Evolutionary conservation across 2,888 invertebrate genomes (phyloP), one percentile per base, ranked within the genome.

Genomic region (Caenorhabditis sp.): DNA sequence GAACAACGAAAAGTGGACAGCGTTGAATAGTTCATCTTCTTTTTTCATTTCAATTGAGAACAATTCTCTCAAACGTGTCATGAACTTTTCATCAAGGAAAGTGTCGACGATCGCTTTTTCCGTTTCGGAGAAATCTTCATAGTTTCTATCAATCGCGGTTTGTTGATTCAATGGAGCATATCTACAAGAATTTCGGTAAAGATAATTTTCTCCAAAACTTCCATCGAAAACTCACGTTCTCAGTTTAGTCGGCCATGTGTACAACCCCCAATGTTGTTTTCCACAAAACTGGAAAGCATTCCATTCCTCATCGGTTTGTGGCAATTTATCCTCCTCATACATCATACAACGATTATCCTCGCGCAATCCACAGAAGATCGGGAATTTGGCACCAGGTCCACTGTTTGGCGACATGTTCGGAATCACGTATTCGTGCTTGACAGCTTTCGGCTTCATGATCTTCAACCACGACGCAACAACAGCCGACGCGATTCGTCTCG

Each of bases 1-100:
- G 87, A 94, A 93, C 68, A 94, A 88, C 14, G 91, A 89, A 88
- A 92, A 93, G 60, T 92, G 90, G 58, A 91, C 90, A 0, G 91
- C 90, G 83, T 91, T 92, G 87, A 94, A 94, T 87, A 92, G 92
- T 86, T 94, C 94, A 71, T 92, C 92, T 26, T 93, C 93, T 85
- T 94, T 94, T 88, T 93, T 93, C 85, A 94, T 94, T 61, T 80
- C 81, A 43, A 82, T 65, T n/a, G 80, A 76, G 59, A 74, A 77
- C 14, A 78, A 62, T n/a, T 70, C 76, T n/a, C 75, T 68, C 59
- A 82, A 65, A n/a, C 74, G 66, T 23, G 63, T 70, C 59, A 70
- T 65, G 38, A 70, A 73, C 60, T 73, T 63, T 26, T 68, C 64
- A 38, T 76, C 70, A 8, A 59, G 31, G 54, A 86, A 63, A 1